Conservation (phyloP, 2,888 invertebrate species). For the Coleophora flavipennella region DNA sequence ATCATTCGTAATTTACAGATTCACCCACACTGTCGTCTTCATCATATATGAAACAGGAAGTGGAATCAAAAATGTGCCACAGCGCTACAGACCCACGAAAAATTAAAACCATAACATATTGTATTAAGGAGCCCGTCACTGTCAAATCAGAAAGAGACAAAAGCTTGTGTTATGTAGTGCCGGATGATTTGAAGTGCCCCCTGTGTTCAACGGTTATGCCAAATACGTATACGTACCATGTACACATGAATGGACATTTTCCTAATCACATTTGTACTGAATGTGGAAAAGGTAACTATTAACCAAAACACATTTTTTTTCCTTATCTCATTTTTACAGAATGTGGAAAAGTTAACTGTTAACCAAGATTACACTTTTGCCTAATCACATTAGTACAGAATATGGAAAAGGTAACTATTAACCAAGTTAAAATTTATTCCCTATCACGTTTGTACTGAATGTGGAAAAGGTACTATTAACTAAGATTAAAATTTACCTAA, state of each 20-base stretch:
- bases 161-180: slow-evolving; percentile 10
- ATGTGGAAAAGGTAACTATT: slow-evolving; percentile 20
- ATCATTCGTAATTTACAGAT: too few species aligned
- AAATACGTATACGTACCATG: slow-evolving; percentile 16
- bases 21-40: too few species aligned
- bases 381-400: too few species aligned
- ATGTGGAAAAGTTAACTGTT: too few species aligned
- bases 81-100: neutral
- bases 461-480: slow-evolving; percentile 18
- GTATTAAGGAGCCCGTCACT: too few species aligned
- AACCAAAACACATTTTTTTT: too few species aligned
- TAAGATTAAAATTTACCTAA: too few species aligned
- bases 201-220: slow-evolving; percentile 13
- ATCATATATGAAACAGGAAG: too few species aligned
- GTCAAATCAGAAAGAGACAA: neutral
- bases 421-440: too few species aligned
- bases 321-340: too few species aligned
- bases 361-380: too few species aligned
- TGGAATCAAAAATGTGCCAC: neutral
- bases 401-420: too few species aligned
- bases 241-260: slow-evolving; percentile 22
- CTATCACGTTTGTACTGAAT: slow-evolving; percentile 21
- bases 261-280: slow-evolving; percentile 22
- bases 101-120: neutral
- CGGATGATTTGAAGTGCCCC: slow-evolving; percentile 17